A percentile compares a stretch with the other conserved stretches of the same genome.
phyloP scores from a whole-genome alignment of 2,113 vertebrate genomes.

The Vulpes vulpes region DNA sequence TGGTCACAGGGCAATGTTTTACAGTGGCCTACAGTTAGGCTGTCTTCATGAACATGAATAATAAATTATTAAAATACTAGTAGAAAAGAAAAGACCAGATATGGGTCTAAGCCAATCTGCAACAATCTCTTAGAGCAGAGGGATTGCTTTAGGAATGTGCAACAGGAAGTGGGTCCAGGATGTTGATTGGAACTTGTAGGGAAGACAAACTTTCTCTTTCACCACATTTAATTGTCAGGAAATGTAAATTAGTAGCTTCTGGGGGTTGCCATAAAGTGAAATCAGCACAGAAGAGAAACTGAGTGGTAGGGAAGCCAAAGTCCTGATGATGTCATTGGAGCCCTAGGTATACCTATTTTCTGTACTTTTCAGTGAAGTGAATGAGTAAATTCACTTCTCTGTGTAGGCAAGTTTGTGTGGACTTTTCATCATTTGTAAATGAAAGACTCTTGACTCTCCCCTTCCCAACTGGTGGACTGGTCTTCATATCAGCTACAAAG shows the following conservation, averaged over 20 bases:
- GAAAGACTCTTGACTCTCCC: background rate
- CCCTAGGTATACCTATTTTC: background rate
- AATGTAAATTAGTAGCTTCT: background rate
- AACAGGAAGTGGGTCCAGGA: background rate
- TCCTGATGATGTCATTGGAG: background rate
- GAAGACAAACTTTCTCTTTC: background rate
- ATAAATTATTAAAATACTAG: background rate
- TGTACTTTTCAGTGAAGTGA: background rate
- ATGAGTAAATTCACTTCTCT: background rate
- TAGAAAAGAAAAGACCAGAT: background rate
- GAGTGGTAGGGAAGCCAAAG: background rate
- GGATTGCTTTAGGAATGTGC: background rate
- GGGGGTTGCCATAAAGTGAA: background rate
- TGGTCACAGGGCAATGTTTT: background rate
- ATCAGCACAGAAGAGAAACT: background rate
- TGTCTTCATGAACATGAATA: background rate
- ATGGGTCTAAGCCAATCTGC: background rate
- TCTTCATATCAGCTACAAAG: background rate
- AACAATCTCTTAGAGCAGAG: background rate
- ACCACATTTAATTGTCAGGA: background rate
- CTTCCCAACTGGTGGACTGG: background rate
- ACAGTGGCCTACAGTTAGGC: background rate
- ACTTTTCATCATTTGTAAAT: constrained; percentile 3
- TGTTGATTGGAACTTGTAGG: background rate
- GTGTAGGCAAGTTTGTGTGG: background rate